Conservation (phyloP, 2,888 invertebrate species). For the Cacoxenus indagator region DNA sequence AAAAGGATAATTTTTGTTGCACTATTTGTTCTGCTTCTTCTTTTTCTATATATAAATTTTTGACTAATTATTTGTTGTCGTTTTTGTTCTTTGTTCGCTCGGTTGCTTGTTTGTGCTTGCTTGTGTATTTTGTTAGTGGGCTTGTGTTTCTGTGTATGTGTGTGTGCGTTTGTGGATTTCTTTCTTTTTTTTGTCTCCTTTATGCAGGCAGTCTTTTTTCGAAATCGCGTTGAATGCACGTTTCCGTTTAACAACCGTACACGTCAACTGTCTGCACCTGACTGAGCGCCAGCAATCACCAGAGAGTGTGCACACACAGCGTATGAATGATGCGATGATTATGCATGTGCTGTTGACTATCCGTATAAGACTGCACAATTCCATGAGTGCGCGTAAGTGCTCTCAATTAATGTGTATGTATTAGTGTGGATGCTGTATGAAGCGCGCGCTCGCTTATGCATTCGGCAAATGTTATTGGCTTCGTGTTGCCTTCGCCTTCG, state of each 20-base stretch:
- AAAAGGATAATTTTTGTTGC: constrained; percentile 1
- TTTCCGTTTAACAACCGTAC: constrained; percentile 65
- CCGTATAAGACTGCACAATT: too few relatives aligned
- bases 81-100: constrained; percentile 18
- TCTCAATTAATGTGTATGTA: background rate
- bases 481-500: background rate
- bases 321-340: background rate
- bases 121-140: constrained; percentile 19
- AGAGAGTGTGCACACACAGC: background rate
- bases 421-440: constrained; percentile 27
- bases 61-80: background rate
- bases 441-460: background rate
- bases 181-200: constrained; percentile 28
- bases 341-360: too few relatives aligned
- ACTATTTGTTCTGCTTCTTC: background rate
- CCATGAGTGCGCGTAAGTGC: constrained; percentile 30
- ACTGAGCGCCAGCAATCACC: constrained; percentile 53
- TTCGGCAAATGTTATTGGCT: background rate
- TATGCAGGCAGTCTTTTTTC: constrained; percentile 37
- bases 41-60: background rate
- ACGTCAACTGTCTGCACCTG: constrained; percentile 71
- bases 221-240: constrained; percentile 35
- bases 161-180: background rate
- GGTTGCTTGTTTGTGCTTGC: constrained; percentile 29
- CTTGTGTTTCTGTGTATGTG: constrained; percentile 24